Evolutionary conservation across 2,797 vertebrate species (phyloP).

Genomic region (Rachycentron canadum): DNA sequence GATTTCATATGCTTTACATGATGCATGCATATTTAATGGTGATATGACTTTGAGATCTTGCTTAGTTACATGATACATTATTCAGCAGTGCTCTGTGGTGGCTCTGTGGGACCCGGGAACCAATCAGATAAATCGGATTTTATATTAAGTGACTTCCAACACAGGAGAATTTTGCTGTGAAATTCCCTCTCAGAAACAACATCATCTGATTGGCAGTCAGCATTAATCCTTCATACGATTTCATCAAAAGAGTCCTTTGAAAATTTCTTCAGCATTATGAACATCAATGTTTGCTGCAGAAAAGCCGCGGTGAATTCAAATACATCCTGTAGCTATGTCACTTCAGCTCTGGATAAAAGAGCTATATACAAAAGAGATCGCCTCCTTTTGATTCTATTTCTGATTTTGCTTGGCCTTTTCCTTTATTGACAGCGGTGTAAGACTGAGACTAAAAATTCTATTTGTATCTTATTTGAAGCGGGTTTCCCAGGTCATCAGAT

Average conservation of each 20-base stretch:
- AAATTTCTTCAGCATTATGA: neutral
- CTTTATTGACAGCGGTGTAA: neutral
- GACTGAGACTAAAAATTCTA: neutral
- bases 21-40: slow-evolving; percentile 64
- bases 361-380: neutral
- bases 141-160: slow-evolving; percentile 38
- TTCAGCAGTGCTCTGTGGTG: slow-evolving; percentile 51
- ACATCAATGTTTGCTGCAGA: neutral
- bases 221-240: slow-evolving; percentile 18
- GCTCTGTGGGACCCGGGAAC: slow-evolving; percentile 17
- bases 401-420: neutral
- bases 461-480: neutral
- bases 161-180: neutral
- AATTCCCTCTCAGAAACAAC: neutral
- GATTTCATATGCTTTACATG: slow-evolving; percentile 52
- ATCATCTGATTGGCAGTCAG: neutral
- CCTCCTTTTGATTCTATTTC: neutral
- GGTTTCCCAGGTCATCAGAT: no score
- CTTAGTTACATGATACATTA: slow-evolving; percentile 67
- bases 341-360: neutral
- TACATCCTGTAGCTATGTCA: neutral
- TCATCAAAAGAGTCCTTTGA: neutral
- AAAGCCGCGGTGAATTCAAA: neutral
- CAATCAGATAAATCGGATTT: slow-evolving; percentile 43
- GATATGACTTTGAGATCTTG: slow-evolving; percentile 54